Evolutionary conservation across 1,140 invertebrate species (phyloP).

Genomic region (Pissodes strobi): DNA sequence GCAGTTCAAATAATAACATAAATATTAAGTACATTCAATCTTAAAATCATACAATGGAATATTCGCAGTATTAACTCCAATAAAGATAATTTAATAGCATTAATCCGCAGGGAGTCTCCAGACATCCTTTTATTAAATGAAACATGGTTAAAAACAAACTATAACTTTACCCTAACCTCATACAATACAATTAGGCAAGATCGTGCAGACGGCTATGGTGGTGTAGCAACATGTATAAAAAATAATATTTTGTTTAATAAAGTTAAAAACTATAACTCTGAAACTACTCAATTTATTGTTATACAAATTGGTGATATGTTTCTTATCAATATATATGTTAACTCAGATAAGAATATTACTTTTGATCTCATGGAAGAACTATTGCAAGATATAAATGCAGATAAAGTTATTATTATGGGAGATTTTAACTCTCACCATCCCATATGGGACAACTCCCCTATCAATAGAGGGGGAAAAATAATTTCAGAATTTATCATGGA

Average conservation of each 20-base stretch:
- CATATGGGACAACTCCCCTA: conserved; percentile 1
- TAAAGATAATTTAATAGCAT: conserved; percentile 17
- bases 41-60: conserved; percentile 29
- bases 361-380: not conserved
- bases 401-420: conserved; percentile 6
- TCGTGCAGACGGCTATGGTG: conserved; percentile 29
- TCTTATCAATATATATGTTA: conserved; percentile 8
- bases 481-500: no score
- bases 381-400: not conserved
- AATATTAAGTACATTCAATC: no score
- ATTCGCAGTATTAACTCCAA: conserved; percentile 9
- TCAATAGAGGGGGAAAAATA: not conserved
- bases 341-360: not conserved
- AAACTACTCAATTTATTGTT: conserved; percentile 6
- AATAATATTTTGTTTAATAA: conserved; percentile 1
- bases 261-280: not conserved
- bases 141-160: conserved; percentile 24
- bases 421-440: conserved; percentile 25
- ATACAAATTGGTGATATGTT: conserved; percentile 6
- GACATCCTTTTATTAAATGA: conserved; percentile 28
- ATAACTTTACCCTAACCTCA: conserved; percentile 10
- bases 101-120: conserved; percentile 12
- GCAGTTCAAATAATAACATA: no score
- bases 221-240: conserved; percentile 20
- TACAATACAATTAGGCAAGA: conserved; percentile 24